Evolutionary conservation across 2,888 invertebrate genomes (phyloP).

Genomic region (Metalampra italica): DNA sequence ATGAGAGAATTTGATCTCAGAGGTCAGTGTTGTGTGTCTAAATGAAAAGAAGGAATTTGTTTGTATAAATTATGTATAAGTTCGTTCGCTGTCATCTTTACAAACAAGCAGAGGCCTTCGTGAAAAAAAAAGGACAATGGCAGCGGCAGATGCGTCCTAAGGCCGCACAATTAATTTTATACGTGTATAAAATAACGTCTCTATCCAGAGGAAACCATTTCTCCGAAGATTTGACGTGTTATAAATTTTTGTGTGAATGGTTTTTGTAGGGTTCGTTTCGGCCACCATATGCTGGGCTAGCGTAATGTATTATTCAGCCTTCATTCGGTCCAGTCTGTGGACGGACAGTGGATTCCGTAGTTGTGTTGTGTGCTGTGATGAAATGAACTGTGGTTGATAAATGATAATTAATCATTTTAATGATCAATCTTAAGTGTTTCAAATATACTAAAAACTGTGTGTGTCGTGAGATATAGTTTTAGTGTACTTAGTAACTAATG

Average conservation of each 20-base stretch:
- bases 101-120: slow-evolving; percentile 24
- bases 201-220: slow-evolving; percentile 73
- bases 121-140: slow-evolving; percentile 46
- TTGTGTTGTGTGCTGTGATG: not conserved
- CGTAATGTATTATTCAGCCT: slow-evolving; percentile 40
- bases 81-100: slow-evolving; percentile 9
- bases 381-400: not conserved
- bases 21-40: slow-evolving; percentile 8
- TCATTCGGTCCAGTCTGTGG: slow-evolving; percentile 21
- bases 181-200: slow-evolving; percentile 62
- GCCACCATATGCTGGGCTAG: slow-evolving; percentile 41
- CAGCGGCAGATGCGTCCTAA: slow-evolving; percentile 62
- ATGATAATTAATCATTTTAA: too few relatives aligned
- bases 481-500: not conserved
- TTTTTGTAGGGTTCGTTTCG: slow-evolving; percentile 42
- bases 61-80: slow-evolving; percentile 2
- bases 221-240: slow-evolving; percentile 72
- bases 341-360: not conserved
- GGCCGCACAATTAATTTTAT: slow-evolving; percentile 72
- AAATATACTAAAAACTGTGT: not conserved
- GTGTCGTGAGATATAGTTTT: not conserved
- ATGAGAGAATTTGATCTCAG: slow-evolving; percentile 45
- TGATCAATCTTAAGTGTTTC: too few relatives aligned
- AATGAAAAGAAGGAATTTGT: slow-evolving; percentile 1
- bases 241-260: slow-evolving; percentile 66